Conservation (phyloP, 2,797 vertebrate species). For the Luscinia megarhynchos region DNA sequence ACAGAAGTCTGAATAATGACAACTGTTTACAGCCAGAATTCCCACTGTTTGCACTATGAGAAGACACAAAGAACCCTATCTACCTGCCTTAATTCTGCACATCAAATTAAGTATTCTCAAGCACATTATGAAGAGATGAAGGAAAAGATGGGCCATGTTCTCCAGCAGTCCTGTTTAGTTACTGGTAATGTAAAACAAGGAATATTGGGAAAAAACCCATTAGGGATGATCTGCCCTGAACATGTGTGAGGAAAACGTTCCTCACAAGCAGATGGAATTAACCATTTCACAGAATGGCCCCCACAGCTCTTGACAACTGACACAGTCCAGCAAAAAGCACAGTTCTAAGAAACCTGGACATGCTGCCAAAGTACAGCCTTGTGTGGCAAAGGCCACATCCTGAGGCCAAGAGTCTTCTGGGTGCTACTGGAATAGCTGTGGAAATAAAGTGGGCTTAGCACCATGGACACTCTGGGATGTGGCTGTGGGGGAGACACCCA, state of each 20-base stretch:
- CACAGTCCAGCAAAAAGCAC: not conserved
- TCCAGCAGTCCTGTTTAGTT: not conserved
- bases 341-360: not conserved
- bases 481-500: too few species aligned
- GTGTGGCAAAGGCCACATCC: not conserved
- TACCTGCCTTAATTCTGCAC: not conserved
- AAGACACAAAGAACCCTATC: not conserved
- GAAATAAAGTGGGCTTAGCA: not conserved
- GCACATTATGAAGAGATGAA: not conserved
- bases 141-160: not conserved
- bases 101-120: not conserved
- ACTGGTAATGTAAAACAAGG: not conserved
- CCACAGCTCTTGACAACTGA: not conserved
- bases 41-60: not conserved
- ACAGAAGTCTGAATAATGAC: not conserved
- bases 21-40: not conserved
- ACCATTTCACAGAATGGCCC: rapidly evolving
- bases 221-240: not conserved
- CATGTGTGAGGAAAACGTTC: not conserved
- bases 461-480: not conserved
- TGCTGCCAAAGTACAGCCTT: rapidly evolving
- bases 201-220: not conserved
- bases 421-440: not conserved
- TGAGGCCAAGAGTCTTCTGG: not conserved
- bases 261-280: not conserved